Evolutionary conservation across 2,797 vertebrate species (phyloP).

Genomic region (Tachyglossus aculeatus): DNA sequence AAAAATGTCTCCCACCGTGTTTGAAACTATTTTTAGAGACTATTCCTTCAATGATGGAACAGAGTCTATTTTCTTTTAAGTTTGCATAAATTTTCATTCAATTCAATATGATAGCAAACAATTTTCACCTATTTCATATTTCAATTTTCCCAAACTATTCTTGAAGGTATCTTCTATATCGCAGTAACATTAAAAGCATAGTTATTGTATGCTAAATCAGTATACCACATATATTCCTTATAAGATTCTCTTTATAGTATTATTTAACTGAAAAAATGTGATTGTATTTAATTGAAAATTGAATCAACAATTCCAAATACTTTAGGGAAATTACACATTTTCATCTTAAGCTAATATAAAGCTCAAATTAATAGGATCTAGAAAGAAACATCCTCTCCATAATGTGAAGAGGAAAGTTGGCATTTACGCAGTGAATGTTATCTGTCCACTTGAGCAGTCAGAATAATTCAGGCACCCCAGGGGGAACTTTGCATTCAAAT

Average conservation of each 20-base stretch:
- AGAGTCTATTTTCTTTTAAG: constrained; percentile 5
- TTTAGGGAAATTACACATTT: not conserved
- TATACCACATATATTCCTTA: not conserved
- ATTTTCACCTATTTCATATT: not conserved
- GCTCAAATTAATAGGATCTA: not conserved
- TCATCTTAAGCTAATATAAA: not conserved
- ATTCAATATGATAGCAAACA: not conserved
- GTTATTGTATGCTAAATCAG: too few relatives aligned
- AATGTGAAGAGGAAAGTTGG: too few relatives aligned
- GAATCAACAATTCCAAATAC: constrained; percentile 1
- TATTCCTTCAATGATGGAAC: not conserved
- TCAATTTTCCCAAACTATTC: constrained; percentile 11
- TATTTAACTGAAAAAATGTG: not conserved
- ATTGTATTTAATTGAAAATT: not conserved
- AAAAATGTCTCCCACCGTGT: constrained; percentile 10
- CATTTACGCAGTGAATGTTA: too few relatives aligned
- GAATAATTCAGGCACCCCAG: too few relatives aligned
- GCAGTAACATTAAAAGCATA: not conserved
- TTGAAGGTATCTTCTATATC: not conserved
- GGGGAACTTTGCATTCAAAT: too few relatives aligned
- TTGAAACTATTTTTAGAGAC: not conserved
- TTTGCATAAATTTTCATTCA: constrained; percentile 15
- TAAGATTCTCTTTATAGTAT: not conserved
- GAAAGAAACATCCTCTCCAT: too few relatives aligned
- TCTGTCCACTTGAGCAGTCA: too few relatives aligned